A percentile compares a stretch with the other conserved stretches of the same genome.
phyloP scores from a whole-genome alignment of 2,888 invertebrate species.

The Rhagium mordax region DNA sequence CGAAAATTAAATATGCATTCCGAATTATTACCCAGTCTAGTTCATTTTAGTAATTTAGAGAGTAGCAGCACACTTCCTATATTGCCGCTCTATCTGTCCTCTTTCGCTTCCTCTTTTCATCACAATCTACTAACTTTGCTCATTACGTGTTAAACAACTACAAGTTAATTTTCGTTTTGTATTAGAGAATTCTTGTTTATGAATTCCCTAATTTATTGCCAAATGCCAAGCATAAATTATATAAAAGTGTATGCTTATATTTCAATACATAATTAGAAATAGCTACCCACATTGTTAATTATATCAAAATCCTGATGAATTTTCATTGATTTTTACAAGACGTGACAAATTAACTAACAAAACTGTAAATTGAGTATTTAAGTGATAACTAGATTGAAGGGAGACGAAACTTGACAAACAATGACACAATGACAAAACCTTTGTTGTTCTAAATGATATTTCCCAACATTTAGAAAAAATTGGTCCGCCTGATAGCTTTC shows the following conservation, averaged over 20 bases:
- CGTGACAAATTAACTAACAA: no score
- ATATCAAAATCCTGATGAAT: background rate
- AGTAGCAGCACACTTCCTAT: slow-evolving; percentile 4
- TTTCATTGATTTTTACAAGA: background rate
- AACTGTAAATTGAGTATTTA: no score
- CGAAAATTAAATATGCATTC: background rate
- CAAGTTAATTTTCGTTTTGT: slow-evolving; percentile 50
- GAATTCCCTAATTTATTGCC: slow-evolving; percentile 50
- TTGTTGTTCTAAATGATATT: no score
- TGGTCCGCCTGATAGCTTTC: no score
- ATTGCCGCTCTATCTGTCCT: slow-evolving; percentile 4
- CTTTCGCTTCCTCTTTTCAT: slow-evolving; percentile 21
- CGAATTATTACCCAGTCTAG: background rate
- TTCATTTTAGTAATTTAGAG: slow-evolving; percentile 3
- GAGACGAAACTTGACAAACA: no score
- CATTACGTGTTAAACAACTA: slow-evolving; percentile 46
- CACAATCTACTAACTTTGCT: slow-evolving; percentile 46
- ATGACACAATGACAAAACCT: no score
- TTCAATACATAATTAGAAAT: no score
- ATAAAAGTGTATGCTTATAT: background rate
- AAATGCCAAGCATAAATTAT: slow-evolving; percentile 43
- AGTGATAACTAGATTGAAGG: no score
- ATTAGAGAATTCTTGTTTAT: slow-evolving; percentile 44
- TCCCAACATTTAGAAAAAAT: no score
- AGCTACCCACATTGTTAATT: background rate